Percentiles rank a stretch among this genome's conserved stretches.
phyloP scores from a whole-genome alignment of 2,888 invertebrate species.

The Patella depressa region DNA sequence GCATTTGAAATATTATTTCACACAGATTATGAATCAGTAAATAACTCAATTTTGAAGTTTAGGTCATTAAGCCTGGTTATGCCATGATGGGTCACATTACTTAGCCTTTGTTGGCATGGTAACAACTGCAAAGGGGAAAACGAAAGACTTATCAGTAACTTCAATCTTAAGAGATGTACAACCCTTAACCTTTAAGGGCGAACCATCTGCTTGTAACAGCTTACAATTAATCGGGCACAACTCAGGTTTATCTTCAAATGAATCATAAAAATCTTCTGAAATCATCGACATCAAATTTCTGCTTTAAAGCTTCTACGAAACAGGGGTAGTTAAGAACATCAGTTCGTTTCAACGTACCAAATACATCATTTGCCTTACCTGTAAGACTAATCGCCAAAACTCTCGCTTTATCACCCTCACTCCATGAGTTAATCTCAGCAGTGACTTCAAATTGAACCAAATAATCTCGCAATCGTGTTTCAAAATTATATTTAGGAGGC shows the following conservation, averaged over 20 bases:
- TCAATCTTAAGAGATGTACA: not conserved
- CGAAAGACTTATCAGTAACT: not conserved
- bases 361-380: not conserved
- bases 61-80: no score
- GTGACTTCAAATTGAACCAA: no score
- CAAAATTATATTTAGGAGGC: no score
- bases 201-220: not conserved
- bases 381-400: not conserved
- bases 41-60: no score
- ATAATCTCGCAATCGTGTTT: no score
- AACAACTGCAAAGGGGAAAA: not conserved
- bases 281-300: conserved; percentile 4
- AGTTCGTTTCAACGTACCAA: not conserved
- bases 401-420: conserved; percentile 9
- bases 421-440: not conserved
- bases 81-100: no score
- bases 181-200: not conserved
- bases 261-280: not conserved
- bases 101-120: not conserved
- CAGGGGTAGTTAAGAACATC: not conserved
- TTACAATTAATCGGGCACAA: not conserved
- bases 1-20: no score
- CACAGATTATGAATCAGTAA: no score
- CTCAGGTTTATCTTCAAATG: not conserved
- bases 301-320: not conserved